phyloP scores from a whole-genome alignment of 2,797 vertebrate species.

The Takifugu rubripes region DNA sequence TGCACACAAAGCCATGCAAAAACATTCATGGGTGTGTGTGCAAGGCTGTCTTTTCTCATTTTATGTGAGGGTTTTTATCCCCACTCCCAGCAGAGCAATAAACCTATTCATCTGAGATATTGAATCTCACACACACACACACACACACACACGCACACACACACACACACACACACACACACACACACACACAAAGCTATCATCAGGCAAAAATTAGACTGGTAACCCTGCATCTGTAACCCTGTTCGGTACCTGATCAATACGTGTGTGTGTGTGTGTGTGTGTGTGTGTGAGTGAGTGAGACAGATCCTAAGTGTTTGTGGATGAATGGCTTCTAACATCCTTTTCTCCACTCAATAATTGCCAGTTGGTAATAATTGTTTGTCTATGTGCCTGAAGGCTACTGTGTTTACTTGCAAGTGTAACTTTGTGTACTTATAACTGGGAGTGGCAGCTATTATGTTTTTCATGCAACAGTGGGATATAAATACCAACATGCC shows the following conservation, averaged over 20 bases:
- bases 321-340: conserved; percentile 49
- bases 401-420: conserved; percentile 59
- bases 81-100: conserved; percentile 61
- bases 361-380: conserved; percentile 67
- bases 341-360: conserved; percentile 58
- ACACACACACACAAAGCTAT: conserved; percentile 46
- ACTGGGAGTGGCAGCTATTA: conserved; percentile 49
- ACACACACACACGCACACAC: conserved; percentile 25
- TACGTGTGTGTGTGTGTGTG: conserved; percentile 39
- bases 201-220: conserved; percentile 73
- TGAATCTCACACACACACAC: conserved; percentile 46
- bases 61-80: conserved; percentile 58
- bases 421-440: conserved; percentile 35
- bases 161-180: conserved; percentile 4
- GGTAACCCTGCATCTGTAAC: conserved; percentile 60
- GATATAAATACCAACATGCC: conserved; percentile 47
- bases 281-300: conserved; percentile 6
- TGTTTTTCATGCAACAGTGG: conserved; percentile 42
- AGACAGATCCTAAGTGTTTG: conserved; percentile 1
- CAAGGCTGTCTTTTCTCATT: conserved; percentile 55
- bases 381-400: conserved; percentile 56
- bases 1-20: conserved; percentile 3
- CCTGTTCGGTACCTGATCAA: conserved; percentile 62
- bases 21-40: conserved; percentile 19
- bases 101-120: conserved; percentile 71